Conservation (phyloP, 1,140 invertebrate species). For the Calosoma granatense region DNA sequence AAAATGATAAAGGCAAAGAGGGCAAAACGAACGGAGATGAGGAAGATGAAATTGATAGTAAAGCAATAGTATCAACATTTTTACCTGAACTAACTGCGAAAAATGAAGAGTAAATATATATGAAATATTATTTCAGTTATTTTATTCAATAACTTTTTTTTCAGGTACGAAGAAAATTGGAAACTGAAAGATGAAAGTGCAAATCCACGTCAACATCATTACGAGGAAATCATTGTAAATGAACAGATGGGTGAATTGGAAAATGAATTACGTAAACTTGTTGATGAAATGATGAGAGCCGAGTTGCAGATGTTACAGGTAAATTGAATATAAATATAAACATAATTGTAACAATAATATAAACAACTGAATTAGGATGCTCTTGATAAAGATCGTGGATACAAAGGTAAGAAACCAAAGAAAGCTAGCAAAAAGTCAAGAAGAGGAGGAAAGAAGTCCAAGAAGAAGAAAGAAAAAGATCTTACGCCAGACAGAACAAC, state of each 20-base stretch:
- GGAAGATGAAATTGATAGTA: conserved; percentile 44
- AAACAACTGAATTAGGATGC: conserved; percentile 39
- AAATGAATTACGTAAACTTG: conserved; percentile 66
- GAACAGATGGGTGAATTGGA: conserved; percentile 79
- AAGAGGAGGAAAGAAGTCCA: conserved; percentile 72
- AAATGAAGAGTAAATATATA: conserved; percentile 44
- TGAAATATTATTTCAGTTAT: conserved; percentile 4
- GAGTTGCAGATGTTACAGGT: conserved; percentile 72
- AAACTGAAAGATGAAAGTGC: conserved; percentile 61
- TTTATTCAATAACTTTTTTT: conserved; percentile 6
- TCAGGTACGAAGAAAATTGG: conserved; percentile 67
- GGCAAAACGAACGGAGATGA: conserved; percentile 45
- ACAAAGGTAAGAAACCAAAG: conserved; percentile 65
- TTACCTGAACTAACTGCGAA: conserved; percentile 44
- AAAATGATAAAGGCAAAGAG: conserved; percentile 40
- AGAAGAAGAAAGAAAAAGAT: conserved; percentile 93
- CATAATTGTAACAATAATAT: conserved; percentile 2
- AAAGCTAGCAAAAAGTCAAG: conserved; percentile 71
- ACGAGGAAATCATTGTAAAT: conserved; percentile 69
- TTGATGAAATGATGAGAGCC: conserved; percentile 78
- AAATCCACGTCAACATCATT: conserved; percentile 54
- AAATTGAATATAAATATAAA: conserved; percentile 19
- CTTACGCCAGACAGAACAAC: conserved; percentile 84
- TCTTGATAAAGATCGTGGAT: conserved; percentile 59
- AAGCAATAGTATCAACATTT: conserved; percentile 45